Conservation (phyloP, 2,113 vertebrate genomes). For the Crotalus tigris region DNA sequence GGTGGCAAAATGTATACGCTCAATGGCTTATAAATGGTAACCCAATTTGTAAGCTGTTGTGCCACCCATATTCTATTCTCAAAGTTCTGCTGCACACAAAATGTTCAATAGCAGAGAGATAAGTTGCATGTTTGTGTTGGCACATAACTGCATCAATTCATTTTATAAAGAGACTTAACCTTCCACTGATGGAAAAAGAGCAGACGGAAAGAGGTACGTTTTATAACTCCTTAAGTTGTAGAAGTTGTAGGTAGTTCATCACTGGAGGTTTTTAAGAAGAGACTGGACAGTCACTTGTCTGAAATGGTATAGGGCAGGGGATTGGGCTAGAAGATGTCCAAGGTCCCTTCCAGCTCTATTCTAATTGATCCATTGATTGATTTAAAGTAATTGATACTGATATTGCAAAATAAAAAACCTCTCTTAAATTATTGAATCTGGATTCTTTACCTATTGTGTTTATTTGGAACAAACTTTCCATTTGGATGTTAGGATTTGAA, state of each 20-base stretch:
- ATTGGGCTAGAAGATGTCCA: too few relatives aligned
- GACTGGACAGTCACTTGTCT: too few relatives aligned
- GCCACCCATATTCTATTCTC: neutral
- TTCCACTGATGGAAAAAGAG: neutral
- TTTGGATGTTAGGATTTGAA: neutral
- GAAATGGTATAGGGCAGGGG: too few relatives aligned
- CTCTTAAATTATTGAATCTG: neutral
- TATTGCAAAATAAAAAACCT: neutral
- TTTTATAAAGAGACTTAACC: neutral
- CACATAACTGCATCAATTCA: neutral
- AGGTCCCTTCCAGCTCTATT: too few relatives aligned
- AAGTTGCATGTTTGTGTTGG: too few relatives aligned
- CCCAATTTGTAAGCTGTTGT: neutral
- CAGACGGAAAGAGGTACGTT: neutral
- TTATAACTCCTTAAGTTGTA: neutral
- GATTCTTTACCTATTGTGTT: neutral
- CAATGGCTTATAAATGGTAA: neutral
- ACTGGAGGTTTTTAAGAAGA: too few relatives aligned
- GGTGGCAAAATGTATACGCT: neutral
- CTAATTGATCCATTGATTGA: too few relatives aligned
- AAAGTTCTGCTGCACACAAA: neutral
- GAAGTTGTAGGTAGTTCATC: too few relatives aligned
- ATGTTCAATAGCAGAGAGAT: neutral
- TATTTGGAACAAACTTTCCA: neutral
- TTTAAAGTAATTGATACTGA: neutral